Conservation (phyloP, 1,140 invertebrate genomes). For the Drosophila prosaltans region DNA sequence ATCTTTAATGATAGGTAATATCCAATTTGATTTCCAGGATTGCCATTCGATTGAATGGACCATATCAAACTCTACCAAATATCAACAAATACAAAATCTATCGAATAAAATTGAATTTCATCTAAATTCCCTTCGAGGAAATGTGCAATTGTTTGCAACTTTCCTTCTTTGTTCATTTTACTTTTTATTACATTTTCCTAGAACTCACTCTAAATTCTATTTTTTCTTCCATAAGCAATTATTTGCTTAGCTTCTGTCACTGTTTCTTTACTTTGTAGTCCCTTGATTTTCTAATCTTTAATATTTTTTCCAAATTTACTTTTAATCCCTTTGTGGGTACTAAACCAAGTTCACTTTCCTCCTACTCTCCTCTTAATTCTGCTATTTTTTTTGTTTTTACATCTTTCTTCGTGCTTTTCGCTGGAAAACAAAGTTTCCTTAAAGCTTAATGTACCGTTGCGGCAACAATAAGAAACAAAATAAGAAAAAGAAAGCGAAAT, state of each 20-base stretch:
- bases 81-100: too few species aligned
- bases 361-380: background rate
- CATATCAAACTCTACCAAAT: too few species aligned
- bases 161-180: background rate
- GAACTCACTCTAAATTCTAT: background rate
- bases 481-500: constrained; percentile 18
- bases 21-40: too few species aligned
- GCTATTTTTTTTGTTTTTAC: constrained; percentile 6
- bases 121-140: background rate
- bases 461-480: constrained; percentile 71
- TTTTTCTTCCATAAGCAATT: background rate
- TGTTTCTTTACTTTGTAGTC: background rate
- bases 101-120: too few species aligned
- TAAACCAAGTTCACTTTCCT: background rate
- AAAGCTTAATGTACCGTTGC: constrained; percentile 79
- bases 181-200: background rate
- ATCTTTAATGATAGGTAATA: too few species aligned
- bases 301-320: constrained; percentile 11
- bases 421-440: constrained; percentile 47
- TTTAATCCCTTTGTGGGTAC: constrained; percentile 22
- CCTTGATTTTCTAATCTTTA: background rate
- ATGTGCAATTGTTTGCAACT: background rate
- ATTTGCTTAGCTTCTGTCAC: constrained; percentile 5
- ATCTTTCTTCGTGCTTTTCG: constrained; percentile 5
- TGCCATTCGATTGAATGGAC: too few species aligned